Evolutionary conservation across 2,113 vertebrate genomes (phyloP).

Genomic region (Tragelaphus scriptus): DNA sequence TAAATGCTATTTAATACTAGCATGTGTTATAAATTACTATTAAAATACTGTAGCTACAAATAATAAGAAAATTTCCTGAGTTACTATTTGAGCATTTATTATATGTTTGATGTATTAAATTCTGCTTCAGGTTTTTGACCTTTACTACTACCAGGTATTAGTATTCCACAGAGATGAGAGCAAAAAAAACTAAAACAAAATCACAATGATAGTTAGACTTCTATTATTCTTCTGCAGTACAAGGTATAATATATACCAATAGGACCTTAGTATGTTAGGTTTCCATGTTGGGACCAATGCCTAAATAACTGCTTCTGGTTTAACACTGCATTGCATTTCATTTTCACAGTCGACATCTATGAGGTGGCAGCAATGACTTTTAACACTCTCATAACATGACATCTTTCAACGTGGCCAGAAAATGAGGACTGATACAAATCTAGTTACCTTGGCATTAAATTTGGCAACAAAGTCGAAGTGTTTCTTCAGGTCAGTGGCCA

Average conservation of each 20-base stretch:
- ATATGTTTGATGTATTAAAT: neutral
- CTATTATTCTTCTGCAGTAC: neutral
- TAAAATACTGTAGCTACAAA: neutral
- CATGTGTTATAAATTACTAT: neutral
- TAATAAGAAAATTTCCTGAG: neutral
- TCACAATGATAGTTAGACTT: neutral
- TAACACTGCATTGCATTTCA: neutral
- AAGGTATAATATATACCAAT: neutral
- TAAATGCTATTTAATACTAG: constrained; percentile 2
- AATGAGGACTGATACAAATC: neutral
- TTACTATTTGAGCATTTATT: neutral
- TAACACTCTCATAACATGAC: neutral
- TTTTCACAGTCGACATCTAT: neutral
- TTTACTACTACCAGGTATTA: neutral
- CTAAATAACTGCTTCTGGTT: neutral
- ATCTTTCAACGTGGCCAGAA: neutral
- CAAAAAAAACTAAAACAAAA: neutral
- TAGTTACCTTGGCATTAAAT: constrained; percentile 95
- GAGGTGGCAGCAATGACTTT: neutral
- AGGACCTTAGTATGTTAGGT: neutral
- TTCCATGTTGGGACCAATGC: neutral
- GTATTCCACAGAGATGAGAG: neutral
- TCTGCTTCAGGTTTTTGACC: neutral
- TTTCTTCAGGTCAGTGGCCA: constrained; percentile 98
- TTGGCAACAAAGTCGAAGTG: constrained; percentile 98